These are phyloP conservation scores for Thymallus thymallus DNA, from an alignment of 2,113 vertebrate genomes.

Conservation along the genomic window DNA sequence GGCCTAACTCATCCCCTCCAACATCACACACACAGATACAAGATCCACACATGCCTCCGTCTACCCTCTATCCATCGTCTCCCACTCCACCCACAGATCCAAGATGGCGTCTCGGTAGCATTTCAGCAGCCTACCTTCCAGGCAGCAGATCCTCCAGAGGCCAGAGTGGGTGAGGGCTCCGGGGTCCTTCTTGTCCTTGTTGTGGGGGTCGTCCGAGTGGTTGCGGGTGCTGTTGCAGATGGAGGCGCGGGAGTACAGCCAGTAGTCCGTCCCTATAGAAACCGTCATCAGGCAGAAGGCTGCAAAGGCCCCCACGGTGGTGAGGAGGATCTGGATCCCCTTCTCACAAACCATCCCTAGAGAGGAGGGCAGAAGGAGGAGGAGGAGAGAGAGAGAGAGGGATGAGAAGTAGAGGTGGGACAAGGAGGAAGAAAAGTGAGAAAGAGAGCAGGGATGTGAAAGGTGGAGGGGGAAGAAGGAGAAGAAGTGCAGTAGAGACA, in stretches of 20 bases:
- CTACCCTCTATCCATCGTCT: no score
- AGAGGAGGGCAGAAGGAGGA: conserved; percentile 50
- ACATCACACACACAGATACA: no score
- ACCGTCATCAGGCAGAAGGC: conserved; percentile 95
- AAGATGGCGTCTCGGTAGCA: background rate
- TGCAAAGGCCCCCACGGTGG: conserved; percentile 89
- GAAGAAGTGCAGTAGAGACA: background rate
- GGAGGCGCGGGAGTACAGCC: conserved; percentile 89
- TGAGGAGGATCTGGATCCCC: conserved; percentile 90
- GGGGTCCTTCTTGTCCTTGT: conserved; percentile 87
- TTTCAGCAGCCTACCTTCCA: conserved; percentile 79
- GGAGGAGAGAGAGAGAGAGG: conserved; percentile 31
- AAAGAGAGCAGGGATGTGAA: background rate
- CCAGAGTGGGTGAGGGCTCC: conserved; percentile 91
- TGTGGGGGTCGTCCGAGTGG: conserved; percentile 78
- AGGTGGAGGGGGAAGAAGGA: background rate
- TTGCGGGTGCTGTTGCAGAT: conserved; percentile 92
- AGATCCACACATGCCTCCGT: no score
- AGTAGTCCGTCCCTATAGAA: conserved; percentile 93
- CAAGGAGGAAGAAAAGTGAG: background rate
- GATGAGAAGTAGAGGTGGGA: background rate
- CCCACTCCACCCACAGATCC: background rate
- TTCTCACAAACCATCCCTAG: conserved; percentile 89
- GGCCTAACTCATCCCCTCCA: no score
- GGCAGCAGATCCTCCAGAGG: conserved; percentile 91